These are phyloP conservation scores for Chrysodeixis includens DNA, from an alignment of 2,888 invertebrate species.

Conservation along the genomic window DNA sequence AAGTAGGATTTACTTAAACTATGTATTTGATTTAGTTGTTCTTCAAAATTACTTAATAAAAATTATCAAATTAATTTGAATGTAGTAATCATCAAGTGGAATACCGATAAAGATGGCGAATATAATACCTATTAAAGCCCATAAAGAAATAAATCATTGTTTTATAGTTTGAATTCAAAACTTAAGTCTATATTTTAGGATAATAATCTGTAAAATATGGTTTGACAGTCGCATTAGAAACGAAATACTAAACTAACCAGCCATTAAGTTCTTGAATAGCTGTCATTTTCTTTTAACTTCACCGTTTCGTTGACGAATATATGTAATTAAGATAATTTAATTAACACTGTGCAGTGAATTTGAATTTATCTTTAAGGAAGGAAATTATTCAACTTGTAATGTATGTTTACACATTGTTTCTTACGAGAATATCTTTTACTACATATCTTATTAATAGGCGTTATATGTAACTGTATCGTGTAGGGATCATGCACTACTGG, in stretches of 20 bases:
- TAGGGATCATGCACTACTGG: no score
- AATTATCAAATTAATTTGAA: no score
- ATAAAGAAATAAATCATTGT: no score
- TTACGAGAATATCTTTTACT: neutral
- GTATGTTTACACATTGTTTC: neutral
- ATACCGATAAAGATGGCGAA: no score
- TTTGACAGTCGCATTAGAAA: neutral
- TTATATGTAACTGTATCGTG: no score
- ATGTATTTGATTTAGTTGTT: no score
- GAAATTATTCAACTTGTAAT: slow-evolving; percentile 8
- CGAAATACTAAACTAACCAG: neutral
- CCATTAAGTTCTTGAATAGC: neutral
- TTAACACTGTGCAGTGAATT: neutral
- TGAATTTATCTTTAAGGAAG: slow-evolving; percentile 31
- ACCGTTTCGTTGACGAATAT: neutral
- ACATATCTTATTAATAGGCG: neutral
- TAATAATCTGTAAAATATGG: neutral
- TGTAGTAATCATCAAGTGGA: no score
- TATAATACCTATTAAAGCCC: no score
- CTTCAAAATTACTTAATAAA: no score
- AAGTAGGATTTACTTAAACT: no score
- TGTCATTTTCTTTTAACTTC: neutral
- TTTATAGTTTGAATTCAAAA: no score
- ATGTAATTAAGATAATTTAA: slow-evolving; percentile 12
- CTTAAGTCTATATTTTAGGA: no score